Evolutionary conservation across 2,888 invertebrate genomes (phyloP).

Genomic region (Chydorus sphaericus): DNA sequence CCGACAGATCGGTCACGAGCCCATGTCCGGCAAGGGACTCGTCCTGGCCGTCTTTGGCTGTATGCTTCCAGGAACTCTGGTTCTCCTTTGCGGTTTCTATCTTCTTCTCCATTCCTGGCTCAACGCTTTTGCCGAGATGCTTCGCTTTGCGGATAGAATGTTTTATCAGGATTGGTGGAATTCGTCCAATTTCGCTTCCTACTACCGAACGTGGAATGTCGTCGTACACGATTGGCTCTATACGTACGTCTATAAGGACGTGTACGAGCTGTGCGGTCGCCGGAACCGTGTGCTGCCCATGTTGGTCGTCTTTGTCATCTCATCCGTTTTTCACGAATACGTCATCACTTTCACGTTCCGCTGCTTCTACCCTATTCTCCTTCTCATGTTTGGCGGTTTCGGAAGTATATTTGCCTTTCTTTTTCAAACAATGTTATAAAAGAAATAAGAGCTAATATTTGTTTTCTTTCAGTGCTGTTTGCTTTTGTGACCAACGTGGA

Average conservation of each 20-base stretch:
- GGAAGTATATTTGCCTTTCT: conserved; percentile 34
- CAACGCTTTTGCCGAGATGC: conserved; percentile 78
- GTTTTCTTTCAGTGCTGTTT: conserved; percentile 17
- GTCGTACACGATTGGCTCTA: conserved; percentile 91
- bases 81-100: conserved; percentile 64
- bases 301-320: conserved; percentile 54
- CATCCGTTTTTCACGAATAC: conserved; percentile 78
- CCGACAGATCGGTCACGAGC: conserved; percentile 40
- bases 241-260: conserved; percentile 69
- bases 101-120: conserved; percentile 78
- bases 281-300: conserved; percentile 34
- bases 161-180: conserved; percentile 94
- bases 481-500: conserved; percentile 30
- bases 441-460: not conserved
- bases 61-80: conserved; percentile 55
- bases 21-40: conserved; percentile 28
- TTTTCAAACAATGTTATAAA: not conserved
- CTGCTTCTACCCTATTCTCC: conserved; percentile 74
- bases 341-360: conserved; percentile 60
- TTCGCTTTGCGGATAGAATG: conserved; percentile 71
- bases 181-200: conserved; percentile 58
- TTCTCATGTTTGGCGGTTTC: conserved; percentile 56
- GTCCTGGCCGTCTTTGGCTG: conserved; percentile 48
- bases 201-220: conserved; percentile 89
- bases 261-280: conserved; percentile 26